phyloP scores from a whole-genome alignment of 2,888 invertebrate genomes.

The Eupithecia abbreviata region DNA sequence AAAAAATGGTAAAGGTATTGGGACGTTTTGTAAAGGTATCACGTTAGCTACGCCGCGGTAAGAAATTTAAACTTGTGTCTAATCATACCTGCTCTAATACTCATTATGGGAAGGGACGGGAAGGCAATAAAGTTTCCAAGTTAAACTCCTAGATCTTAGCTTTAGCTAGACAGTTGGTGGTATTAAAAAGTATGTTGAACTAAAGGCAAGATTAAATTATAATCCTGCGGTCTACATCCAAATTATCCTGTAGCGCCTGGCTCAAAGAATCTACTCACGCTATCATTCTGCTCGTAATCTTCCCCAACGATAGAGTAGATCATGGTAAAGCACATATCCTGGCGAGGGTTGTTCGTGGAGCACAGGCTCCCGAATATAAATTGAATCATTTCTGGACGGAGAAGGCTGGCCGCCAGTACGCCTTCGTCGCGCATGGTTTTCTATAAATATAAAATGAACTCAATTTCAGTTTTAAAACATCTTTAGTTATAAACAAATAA shows the following conservation, averaged over 20 bases:
- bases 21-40: too few relatives aligned
- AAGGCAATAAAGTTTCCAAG: too few relatives aligned
- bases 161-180: too few relatives aligned
- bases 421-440: slow-evolving; percentile 58
- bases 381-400: slow-evolving; percentile 51
- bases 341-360: slow-evolving; percentile 51
- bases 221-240: background rate
- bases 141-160: too few relatives aligned
- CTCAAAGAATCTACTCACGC: slow-evolving; percentile 53
- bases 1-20: too few relatives aligned
- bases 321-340: slow-evolving; percentile 66
- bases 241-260: background rate
- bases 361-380: slow-evolving; percentile 59
- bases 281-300: slow-evolving; percentile 72
- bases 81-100: too few relatives aligned
- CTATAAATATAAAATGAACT: slow-evolving; percentile 49
- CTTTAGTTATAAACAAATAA: too few relatives aligned
- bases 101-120: too few relatives aligned
- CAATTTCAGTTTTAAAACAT: too few relatives aligned
- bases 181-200: too few relatives aligned
- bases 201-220: background rate
- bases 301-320: slow-evolving; percentile 68
- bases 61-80: too few relatives aligned
- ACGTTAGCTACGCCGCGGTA: too few relatives aligned
- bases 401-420: slow-evolving; percentile 54